Conservation (phyloP, 2,797 vertebrate genomes). For the Tinamus major region DNA sequence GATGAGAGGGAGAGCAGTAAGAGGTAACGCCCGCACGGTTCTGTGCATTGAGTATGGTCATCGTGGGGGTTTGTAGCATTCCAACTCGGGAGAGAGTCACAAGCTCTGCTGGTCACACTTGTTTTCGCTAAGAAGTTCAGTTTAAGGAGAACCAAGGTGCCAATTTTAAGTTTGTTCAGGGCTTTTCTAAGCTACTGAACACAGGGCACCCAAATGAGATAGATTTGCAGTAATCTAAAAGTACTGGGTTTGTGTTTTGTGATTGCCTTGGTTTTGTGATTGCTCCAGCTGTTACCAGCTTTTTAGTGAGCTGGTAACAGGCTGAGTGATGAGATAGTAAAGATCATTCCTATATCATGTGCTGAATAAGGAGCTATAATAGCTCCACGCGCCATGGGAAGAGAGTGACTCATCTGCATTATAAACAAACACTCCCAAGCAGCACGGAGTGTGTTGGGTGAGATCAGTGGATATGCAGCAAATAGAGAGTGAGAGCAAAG, state of each 20-base stretch:
- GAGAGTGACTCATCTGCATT: neutral
- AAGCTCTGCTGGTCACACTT: neutral
- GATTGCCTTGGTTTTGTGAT: neutral
- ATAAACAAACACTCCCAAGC: neutral
- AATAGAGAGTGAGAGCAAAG: neutral
- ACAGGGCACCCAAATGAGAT: neutral
- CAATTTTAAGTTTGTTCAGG: neutral
- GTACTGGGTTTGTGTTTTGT: neutral
- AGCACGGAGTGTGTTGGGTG: neutral
- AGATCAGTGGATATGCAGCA: neutral
- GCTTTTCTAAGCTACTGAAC: neutral
- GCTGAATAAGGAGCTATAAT: neutral
- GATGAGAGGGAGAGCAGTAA: conserved; percentile 77
- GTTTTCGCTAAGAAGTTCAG: neutral
- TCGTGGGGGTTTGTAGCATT: rapidly evolving
- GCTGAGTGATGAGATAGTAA: neutral
- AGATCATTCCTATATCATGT: neutral
- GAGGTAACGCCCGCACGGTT: conserved; percentile 58
- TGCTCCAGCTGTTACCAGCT: no score
- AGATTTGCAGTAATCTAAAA: neutral
- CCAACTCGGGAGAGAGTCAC: rapidly evolving
- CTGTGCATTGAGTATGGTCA: neutral
- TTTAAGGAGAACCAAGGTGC: neutral
- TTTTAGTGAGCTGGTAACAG: neutral
- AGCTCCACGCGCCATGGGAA: rapidly evolving